These are phyloP conservation scores for Manis javanica DNA, from an alignment of 2,797 vertebrate species.

Conservation along the genomic window DNA sequence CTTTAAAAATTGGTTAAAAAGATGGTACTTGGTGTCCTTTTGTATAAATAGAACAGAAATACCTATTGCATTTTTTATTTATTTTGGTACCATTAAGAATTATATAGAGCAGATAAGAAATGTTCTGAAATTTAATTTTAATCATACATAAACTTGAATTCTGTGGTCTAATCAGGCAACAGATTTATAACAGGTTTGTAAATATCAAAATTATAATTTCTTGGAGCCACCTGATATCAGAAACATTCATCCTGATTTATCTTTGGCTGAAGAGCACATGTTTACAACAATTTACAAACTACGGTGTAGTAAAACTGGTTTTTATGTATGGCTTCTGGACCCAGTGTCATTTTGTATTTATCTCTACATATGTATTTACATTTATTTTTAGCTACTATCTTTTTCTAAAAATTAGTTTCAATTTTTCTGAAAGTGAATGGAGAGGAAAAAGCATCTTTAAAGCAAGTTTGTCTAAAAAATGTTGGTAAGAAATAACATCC, in stretches of 20 bases:
- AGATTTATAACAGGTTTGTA: conserved; percentile 24
- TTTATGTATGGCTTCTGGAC: conserved; percentile 51
- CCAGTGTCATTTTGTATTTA: conserved; percentile 17
- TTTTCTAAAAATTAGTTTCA: neutral
- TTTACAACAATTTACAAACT: neutral
- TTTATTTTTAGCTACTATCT: neutral
- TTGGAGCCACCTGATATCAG: neutral
- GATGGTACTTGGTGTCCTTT: neutral
- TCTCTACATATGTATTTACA: neutral
- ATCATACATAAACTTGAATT: neutral
- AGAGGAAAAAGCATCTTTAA: conserved; percentile 42
- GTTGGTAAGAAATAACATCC: neutral
- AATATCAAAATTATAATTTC: conserved; percentile 20
- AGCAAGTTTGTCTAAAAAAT: conserved; percentile 10
- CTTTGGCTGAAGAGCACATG: neutral
- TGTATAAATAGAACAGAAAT: conserved; percentile 1
- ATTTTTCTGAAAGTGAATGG: neutral
- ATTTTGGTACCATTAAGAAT: neutral
- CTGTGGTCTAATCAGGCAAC: neutral
- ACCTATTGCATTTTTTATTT: neutral
- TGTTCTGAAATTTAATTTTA: conserved; percentile 48
- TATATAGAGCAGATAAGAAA: neutral
- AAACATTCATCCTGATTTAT: conserved; percentile 30
- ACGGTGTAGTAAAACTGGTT: neutral
- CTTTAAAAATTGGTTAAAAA: neutral